Conservation (phyloP, 2,888 invertebrate genomes). For the Siphonodentalium dalli region DNA sequence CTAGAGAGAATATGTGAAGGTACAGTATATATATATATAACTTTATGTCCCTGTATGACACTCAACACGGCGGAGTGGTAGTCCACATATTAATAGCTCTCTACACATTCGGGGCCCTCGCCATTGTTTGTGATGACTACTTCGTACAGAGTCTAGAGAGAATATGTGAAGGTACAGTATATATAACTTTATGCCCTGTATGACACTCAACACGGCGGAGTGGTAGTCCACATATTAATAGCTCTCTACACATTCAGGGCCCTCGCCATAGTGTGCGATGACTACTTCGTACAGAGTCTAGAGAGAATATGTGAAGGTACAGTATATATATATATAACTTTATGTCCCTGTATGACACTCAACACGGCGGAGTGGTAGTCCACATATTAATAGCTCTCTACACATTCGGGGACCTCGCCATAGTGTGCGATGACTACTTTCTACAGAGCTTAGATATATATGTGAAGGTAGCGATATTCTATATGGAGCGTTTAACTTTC, state of each 20-base stretch:
- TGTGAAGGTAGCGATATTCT: too few species aligned
- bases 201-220: constrained; percentile 80
- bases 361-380: too few species aligned
- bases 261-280: constrained; percentile 88
- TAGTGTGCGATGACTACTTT: too few species aligned
- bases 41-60: constrained; percentile 77
- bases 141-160: constrained; percentile 91
- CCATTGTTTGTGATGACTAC: constrained; percentile 90
- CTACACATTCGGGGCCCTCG: constrained; percentile 82
- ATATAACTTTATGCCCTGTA: too few species aligned
- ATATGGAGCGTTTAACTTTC: too few species aligned
- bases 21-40: too few species aligned
- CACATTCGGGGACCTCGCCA: too few species aligned
- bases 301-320: constrained; percentile 87
- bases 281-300: constrained; percentile 91
- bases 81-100: constrained; percentile 81
- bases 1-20: constrained; percentile 88
- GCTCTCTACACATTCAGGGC: constrained; percentile 83
- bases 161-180: constrained; percentile 87
- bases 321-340: too few species aligned
- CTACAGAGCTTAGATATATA: too few species aligned
- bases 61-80: constrained; percentile 80
- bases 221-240: constrained; percentile 80
- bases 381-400: too few species aligned
- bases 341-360: too few species aligned